Base-by-base conservation (phyloP, 2,797 vertebrate genomes). In the Sebastiscus tertius region DNA sequence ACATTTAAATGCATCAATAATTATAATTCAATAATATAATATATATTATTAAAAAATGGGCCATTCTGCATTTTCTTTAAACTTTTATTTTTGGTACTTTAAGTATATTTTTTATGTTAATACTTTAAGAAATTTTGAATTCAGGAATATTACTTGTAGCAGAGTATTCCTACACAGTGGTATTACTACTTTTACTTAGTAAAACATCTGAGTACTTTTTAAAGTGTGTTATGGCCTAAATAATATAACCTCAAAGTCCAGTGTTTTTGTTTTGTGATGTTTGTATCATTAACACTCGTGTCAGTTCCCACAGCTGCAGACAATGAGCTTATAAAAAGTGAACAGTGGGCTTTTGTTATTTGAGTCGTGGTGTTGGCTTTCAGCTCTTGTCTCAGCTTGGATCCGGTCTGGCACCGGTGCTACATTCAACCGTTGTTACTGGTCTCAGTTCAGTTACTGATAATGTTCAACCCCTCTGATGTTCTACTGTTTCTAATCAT, bases 311-410 rank as follows among this genome's bases (percentile, higher is more conserved):
- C 71, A 78, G 74, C 65, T 69, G 24, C 73, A 83, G 49, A 91
- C 85, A 94, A 89, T 75, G 74, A 33, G 46, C 59, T 33, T 20
- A 67, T 27, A 62, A 46, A 82, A 84, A 72, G 39, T 39, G 59
- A 85, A 87, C 75, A 83, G 54, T 86, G 33, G 24, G 16, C 83
- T 75, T 29, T 87, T 91, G 91, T 92, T 76, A 80, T 83, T 65
- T 77, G 82, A 88, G 75, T 66, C 26, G 2, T 29, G 69, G 82
- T 89, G 20, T 93, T 75, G 4, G 69, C 54, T 94, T 89, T 81
- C 83, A 69, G 1, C 14, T 77, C 52, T 59, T 71, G 22, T 83
- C 34, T 79, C 42, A 65, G 54, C 66, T 77, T 85, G 70, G 89
- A 79, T 49, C 49, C 46, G 18, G 26, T 65, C 27, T 62, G 62